phyloP scores from a whole-genome alignment of 2,797 vertebrate genomes.

The Eidolon dupreanum region DNA sequence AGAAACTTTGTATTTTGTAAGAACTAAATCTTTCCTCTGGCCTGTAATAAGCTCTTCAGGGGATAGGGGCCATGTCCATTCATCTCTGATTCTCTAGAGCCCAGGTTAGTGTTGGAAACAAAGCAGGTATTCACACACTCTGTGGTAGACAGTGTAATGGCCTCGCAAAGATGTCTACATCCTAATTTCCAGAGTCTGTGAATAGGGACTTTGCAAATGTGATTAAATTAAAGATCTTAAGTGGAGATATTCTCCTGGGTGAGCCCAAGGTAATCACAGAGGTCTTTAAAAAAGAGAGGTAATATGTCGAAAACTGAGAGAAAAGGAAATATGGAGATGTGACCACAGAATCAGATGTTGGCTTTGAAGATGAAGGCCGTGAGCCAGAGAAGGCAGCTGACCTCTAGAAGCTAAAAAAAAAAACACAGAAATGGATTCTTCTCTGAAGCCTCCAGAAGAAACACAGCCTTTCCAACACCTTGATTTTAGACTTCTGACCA shows the following conservation, averaged over 20 bases:
- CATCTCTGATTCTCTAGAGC: not conserved
- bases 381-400: not conserved
- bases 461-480: not conserved
- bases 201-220: not conserved
- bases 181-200: not conserved
- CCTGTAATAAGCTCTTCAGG: not conserved
- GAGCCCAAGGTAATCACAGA: not conserved
- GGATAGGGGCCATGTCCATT: not conserved
- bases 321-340: not conserved
- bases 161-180: not conserved
- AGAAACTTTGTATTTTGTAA: conserved; percentile 6
- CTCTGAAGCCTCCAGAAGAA: not conserved
- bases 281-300: not conserved
- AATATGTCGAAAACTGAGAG: not conserved
- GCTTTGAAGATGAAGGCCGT: not conserved
- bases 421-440: not conserved
- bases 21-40: not conserved
- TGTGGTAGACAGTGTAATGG: not conserved
- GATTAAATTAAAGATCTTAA: not conserved
- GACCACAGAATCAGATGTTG: not conserved
- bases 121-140: not conserved
- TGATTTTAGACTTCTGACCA: not conserved
- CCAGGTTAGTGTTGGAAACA: not conserved
- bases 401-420: not conserved
- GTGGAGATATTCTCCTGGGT: not conserved